A percentile compares a stretch with the other conserved stretches of the same genome.
Conservation (phyloP, 2,113 vertebrate species). For the Brevimyrus niger region DNA sequence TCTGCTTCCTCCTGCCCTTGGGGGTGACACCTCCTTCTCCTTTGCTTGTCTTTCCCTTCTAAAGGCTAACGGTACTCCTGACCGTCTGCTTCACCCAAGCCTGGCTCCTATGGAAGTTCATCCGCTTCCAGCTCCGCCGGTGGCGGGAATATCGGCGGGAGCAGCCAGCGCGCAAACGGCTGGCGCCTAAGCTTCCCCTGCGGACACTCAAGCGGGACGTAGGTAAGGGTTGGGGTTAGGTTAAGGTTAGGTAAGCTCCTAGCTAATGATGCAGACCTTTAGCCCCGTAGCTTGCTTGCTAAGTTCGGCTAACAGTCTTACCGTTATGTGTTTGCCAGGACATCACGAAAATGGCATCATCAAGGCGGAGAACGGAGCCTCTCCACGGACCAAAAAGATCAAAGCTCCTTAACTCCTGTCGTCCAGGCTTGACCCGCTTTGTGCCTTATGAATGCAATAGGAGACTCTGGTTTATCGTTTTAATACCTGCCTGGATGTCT, state of each 20-base stretch:
- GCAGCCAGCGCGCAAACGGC: constrained; percentile 74
- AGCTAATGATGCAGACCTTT: too few relatives aligned
- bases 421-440: not conserved
- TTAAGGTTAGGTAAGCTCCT: constrained; percentile 66
- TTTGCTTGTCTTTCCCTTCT: not conserved
- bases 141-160: constrained; percentile 85
- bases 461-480: constrained; percentile 28
- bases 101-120: constrained; percentile 95
- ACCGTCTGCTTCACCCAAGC: constrained; percentile 85
- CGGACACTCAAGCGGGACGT: constrained; percentile 78
- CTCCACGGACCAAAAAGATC: constrained; percentile 85
- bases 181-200: constrained; percentile 57
- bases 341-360: constrained; percentile 90
- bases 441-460: constrained; percentile 16
- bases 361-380: constrained; percentile 87
- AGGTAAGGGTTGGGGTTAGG: too few relatives aligned
- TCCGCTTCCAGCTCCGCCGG: constrained; percentile 89
- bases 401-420: constrained; percentile 73
- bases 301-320: not conserved
- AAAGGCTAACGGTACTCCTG: constrained; percentile 80
- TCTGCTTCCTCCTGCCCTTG: not conserved
- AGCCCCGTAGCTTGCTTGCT: not conserved
- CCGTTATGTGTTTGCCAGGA: constrained; percentile 47
- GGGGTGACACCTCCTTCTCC: not conserved
- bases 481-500: constrained; percentile 33